Base-by-base conservation (phyloP, 2,113 vertebrate species). In the Cynocephalus volans region DNA sequence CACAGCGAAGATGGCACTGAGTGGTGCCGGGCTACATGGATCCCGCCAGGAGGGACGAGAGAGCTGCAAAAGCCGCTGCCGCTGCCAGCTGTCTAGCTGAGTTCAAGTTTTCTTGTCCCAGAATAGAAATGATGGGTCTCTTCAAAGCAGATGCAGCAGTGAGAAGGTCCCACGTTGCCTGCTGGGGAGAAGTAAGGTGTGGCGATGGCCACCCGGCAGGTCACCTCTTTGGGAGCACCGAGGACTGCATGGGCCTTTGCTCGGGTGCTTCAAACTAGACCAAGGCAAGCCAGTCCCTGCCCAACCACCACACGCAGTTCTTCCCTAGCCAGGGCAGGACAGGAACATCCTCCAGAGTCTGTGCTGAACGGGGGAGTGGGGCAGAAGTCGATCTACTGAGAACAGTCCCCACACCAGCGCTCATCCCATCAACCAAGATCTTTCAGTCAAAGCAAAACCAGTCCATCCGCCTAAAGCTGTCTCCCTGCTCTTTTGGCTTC, bases 391-490 rank as follows among this genome's bases (percentile, higher is more conserved):
- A 79, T 69, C 56, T 41, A 64, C 15, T 95, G 60, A 86, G 60
- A 90, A 89, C 94, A 41, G 48, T 65, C 41, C 54, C 96, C 87
- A 95, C 13, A 67, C 60, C 94, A 76, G 24, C 0, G 0, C 70
- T 81, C 48, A 72, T 95, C 81, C 93, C 67, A 84, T 79, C 95
- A 93, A 97, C 79, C 89, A 97, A 98, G 98, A 97, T 88, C 92
- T 98, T 96, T 94, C 97, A 95, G 94, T 98, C 98, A 98, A 98
- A 98, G 96, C 92, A 98, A 98, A 98, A 98, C 96, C 93, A 97
- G 96, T 56, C 96, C 98, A 97, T 95, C 96, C 98, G 98, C 98
- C 83, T 31, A 95, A 89, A 98, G 54, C 54, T 56, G 13, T 17
- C 54, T 41, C 4, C 31, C 41, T 26, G 96, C 98, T 97, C 97